These are phyloP conservation scores for Rhipidura dahli DNA, from an alignment of 2,113 vertebrate species.

Conservation along the genomic window DNA sequence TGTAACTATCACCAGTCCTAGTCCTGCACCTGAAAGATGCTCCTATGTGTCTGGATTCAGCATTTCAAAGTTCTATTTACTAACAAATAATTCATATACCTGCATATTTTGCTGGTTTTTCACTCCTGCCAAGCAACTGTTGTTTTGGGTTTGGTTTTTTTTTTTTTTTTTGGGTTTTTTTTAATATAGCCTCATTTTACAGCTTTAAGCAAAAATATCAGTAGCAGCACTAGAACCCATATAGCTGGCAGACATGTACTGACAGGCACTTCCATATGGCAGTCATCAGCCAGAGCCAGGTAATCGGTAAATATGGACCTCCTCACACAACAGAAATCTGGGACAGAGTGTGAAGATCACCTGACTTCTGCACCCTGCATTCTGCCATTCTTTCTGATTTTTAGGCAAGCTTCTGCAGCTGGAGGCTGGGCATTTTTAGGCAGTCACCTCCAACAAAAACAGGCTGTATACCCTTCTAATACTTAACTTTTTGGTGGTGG, in stretches of 20 bases:
- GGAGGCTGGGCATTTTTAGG: background rate
- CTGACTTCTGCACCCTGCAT: background rate
- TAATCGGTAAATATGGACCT: background rate
- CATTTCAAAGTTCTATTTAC: background rate
- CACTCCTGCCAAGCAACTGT: background rate
- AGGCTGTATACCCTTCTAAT: background rate
- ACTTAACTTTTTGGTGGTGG: background rate
- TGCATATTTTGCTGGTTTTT: background rate
- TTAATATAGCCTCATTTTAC: background rate
- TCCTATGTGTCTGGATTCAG: background rate
- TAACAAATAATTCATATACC: background rate
- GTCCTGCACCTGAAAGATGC: background rate
- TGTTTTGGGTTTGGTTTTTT: background rate
- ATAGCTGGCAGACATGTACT: background rate
- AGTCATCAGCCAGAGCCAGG: background rate
- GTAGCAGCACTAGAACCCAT: background rate
- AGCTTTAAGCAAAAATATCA: background rate
- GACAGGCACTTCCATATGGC: background rate
- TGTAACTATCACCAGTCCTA: background rate
- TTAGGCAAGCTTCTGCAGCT: background rate
- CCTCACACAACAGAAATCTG: background rate
- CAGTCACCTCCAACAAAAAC: background rate
- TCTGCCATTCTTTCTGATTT: background rate
- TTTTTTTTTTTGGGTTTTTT: background rate
- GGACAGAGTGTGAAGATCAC: fast-evolving